Evolutionary conservation across 2,113 vertebrate species (phyloP), one percentile per base, ranked within the genome.

Genomic region (Penelope pileata): DNA sequence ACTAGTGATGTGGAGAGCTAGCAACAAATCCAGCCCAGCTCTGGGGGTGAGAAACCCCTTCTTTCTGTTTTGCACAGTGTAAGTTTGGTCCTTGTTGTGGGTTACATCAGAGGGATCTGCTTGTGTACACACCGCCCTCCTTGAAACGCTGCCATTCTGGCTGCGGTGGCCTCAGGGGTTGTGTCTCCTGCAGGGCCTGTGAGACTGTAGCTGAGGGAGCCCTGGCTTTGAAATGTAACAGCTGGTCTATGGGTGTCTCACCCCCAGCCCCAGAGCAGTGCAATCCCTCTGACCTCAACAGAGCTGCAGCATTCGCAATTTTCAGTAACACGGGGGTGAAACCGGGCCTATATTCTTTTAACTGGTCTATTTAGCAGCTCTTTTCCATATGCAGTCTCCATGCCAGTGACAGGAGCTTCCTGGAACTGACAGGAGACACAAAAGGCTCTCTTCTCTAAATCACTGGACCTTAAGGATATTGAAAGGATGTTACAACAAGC

Each of bases 331-430:
- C 87, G 94, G 86, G 93, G 86, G 94, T 2, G 1, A 91, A 78
- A 82, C 86, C 62, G 89, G 51, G 91, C 86, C 77, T 64, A 89
- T 94, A 70, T 94, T 95, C 95, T 95, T 95, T 93, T 86, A 82
- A 89, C 70, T 66, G 86, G 89, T 96, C 94, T 92, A 89, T 94
- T 97, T 96, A 93, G 95, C 86, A 85, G 81, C 91, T 69, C 94
- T 95, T 79, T 94, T 94, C 94, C 94, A 48, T 93, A 91, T 42
- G 92, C 93, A 91, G 74, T 95, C 89, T 92, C 94, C 93, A 93
- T 91, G 91, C 93, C 91, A 93, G 66, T 94, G 93, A 96, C 94
- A 95, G 94, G 77, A 94, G 92, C 91, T 97, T 97, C 95, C 96
- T 96, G 95, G 81, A 97, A 84, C 91, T 97, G 96, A 96, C 92